These are phyloP conservation scores for Mayetiola destructor DNA, from an alignment of 2,888 invertebrate genomes.

Conservation along the genomic window DNA sequence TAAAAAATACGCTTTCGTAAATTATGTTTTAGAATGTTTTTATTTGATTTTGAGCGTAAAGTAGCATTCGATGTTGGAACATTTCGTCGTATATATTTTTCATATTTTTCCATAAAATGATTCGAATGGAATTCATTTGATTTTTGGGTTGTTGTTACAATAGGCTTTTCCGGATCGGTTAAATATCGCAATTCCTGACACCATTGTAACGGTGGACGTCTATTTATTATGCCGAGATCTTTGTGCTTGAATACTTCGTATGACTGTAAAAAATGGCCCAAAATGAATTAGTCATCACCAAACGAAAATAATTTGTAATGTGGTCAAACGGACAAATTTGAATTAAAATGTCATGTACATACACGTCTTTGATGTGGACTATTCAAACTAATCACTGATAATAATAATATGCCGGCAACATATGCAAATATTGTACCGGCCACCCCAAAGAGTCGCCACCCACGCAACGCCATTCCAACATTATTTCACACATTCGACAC, in stretches of 20 bases:
- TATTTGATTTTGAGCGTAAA: neutral
- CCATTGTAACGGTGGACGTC: constrained; percentile 32
- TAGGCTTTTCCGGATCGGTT: constrained; percentile 15
- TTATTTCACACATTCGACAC: constrained; percentile 10
- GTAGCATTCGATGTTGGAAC: neutral
- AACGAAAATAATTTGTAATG: neutral
- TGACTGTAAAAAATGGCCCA: neutral
- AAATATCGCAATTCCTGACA: constrained; percentile 31
- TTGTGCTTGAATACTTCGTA: constrained; percentile 23
- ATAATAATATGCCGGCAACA: constrained; percentile 32
- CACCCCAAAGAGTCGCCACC: constrained; percentile 35
- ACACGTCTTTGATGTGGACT: constrained; percentile 30
- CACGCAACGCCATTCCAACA: constrained; percentile 31
- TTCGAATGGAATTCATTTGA: neutral
- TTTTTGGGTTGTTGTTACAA: constrained; percentile 1
- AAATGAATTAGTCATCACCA: too few relatives aligned
- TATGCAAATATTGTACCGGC: constrained; percentile 34
- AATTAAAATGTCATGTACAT: constrained; percentile 29
- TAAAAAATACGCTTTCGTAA: too few relatives aligned
- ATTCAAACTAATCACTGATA: constrained; percentile 34
- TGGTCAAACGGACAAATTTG: constrained; percentile 15
- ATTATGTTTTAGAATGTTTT: neutral
- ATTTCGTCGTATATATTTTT: neutral
- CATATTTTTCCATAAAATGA: constrained; percentile 6
- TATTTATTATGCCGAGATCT: constrained; percentile 28